Evolutionary conservation across 2,113 vertebrate genomes (phyloP), one percentile per base, ranked within the genome.

Genomic region (Odocoileus virginianus): DNA sequence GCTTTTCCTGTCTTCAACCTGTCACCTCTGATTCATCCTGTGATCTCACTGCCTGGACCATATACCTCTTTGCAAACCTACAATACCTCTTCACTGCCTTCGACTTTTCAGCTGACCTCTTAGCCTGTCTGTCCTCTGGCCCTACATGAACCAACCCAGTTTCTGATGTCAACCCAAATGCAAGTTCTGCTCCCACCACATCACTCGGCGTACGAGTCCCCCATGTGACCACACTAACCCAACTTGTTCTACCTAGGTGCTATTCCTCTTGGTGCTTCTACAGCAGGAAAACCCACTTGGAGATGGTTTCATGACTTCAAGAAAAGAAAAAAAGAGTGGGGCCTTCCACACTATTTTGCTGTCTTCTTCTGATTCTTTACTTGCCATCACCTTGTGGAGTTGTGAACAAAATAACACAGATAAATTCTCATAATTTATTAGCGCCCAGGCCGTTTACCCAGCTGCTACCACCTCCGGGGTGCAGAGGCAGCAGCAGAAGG

Each of bases 191-290:
- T 27, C 67, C 33, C n/a, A 33, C 27, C n/a, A 25, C 13, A 0
- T 2, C 4, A 1, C 9, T 33, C 23, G 21, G 71, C 60, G 36
- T 3, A 1, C 0, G 10, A 6, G 17, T 16, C 2, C 88, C 52
- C 43, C 2, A 0, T 7, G 17, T 1, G 0, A 17, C 15, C 45
- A 14, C 30, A 47, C 6, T 1, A 2, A 14, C 45, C 47, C 9
- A 61, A 30, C 54, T 55, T 85, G 7, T 30, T 52, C 28, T 30
- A 81, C 5, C 0, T 16, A 2, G 36, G 10, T 10, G 6, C 40
- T 25, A 40, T 55, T 67, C 36, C 21, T 78, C 61, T 15, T 16
- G 9, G 33, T 45, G 36, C 28, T 52, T 52, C 40, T 16, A 4
- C 16, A 61, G 27, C 30, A 89, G 67, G 60, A 71, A 92, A 94